Percentiles rank a stretch among this genome's conserved stretches.
Conservation (phyloP, 2,113 vertebrate species). For the Podarcis raffonei region DNA sequence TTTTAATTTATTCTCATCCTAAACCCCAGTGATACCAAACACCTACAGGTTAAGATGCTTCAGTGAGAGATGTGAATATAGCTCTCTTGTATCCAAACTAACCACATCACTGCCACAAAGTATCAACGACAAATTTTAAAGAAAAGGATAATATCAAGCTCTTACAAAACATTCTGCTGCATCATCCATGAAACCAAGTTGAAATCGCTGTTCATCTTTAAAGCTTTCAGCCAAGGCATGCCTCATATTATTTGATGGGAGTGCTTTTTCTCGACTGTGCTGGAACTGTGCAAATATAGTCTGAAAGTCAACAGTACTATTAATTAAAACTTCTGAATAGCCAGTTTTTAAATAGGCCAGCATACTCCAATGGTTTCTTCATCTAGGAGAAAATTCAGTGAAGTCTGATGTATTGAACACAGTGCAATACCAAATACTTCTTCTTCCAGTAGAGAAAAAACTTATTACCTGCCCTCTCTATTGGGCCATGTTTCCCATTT, state of each 20-base stretch:
- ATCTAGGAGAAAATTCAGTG: not conserved
- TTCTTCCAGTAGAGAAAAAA: not conserved
- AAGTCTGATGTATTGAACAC: not conserved
- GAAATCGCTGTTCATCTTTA: conserved; percentile 96
- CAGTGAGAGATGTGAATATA: not conserved
- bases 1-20: not conserved
- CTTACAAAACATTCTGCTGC: conserved; percentile 97
- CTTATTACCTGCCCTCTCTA: not conserved
- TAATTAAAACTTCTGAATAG: not conserved
- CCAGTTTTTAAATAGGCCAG: not conserved
- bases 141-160: conserved; percentile 58
- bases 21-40: not conserved
- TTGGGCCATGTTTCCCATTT: not conserved
- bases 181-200: conserved; percentile 97
- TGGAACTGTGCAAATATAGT: conserved; percentile 95
- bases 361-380: not conserved
- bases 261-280: conserved; percentile 92
- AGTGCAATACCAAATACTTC: not conserved
- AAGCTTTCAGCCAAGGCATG: conserved; percentile 95
- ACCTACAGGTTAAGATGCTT: not conserved
- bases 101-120: not conserved
- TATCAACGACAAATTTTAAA: not conserved
- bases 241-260: conserved; percentile 94
- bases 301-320: conserved; percentile 69
- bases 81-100: not conserved